A percentile compares a stretch with the other conserved stretches of the same genome.
Evolutionary conservation across 2,797 vertebrate species (phyloP).

Genomic region (Nannoperca australis): DNA sequence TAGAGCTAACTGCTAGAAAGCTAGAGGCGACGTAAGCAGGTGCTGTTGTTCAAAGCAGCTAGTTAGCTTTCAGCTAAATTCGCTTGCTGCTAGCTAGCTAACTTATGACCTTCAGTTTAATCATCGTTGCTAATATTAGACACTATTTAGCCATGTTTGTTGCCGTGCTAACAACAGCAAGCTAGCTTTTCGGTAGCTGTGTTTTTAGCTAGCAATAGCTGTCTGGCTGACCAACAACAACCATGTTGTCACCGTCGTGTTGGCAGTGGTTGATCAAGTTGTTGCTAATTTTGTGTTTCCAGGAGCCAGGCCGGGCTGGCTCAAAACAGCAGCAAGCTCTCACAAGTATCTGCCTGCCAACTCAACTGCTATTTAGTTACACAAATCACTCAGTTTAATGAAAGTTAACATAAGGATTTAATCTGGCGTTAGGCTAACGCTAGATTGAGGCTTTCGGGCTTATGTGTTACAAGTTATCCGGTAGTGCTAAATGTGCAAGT

Average conservation of each 20-base stretch:
- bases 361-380: background rate
- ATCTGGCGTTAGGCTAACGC: background rate
- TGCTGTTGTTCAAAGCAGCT: constrained; percentile 75
- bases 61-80: constrained; percentile 67
- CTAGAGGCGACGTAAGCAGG: constrained; percentile 77
- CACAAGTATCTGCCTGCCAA: background rate
- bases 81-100: constrained; percentile 48
- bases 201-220: constrained; percentile 57
- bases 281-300: constrained; percentile 54
- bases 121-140: constrained; percentile 51
- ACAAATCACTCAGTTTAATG: background rate
- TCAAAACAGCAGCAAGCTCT: constrained; percentile 21
- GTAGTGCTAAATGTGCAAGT: background rate
- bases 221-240: constrained; percentile 53
- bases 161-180: constrained; percentile 28
- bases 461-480: background rate
- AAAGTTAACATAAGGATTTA: background rate
- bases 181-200: constrained; percentile 42
- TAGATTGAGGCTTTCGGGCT: background rate
- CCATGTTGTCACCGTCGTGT: constrained; percentile 72
- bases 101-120: constrained; percentile 77
- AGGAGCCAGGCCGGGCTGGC: constrained; percentile 57
- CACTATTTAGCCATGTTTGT: constrained; percentile 26
- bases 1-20: constrained; percentile 63
- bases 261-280: constrained; percentile 66